A percentile compares a stretch with the other conserved stretches of the same genome.
Evolutionary conservation across 23 tunicate genomes (phyloP).

Genomic region (Phallusia fumigata): DNA sequence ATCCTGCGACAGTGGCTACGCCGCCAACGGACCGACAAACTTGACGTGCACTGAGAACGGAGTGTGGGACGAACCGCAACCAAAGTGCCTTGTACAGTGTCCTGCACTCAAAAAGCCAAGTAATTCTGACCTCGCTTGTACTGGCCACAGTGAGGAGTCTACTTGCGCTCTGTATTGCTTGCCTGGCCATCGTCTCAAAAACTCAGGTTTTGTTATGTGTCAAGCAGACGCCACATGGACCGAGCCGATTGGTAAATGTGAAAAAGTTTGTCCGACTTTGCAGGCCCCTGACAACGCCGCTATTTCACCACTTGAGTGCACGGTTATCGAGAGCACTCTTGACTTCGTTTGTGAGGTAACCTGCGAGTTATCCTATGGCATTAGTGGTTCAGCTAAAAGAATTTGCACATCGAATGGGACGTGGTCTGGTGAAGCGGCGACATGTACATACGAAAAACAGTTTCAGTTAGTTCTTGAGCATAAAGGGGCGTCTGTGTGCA

Average conservation of each 20-base stretch:
- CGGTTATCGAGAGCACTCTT: conserved; percentile 3
- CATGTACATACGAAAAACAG: conserved; percentile 36
- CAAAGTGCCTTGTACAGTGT: not conserved
- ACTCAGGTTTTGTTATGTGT: conserved; percentile 28
- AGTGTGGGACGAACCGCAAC: not conserved
- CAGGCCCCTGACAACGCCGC: conserved; percentile 13
- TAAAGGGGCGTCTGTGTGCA: conserved; percentile 9
- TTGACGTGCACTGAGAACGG: conserved; percentile 10
- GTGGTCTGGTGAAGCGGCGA: conserved; percentile 24
- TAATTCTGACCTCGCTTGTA: not conserved
- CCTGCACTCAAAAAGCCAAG: not conserved
- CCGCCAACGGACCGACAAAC: not conserved
- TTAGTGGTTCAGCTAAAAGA: conserved; percentile 1
- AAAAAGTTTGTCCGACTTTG: conserved; percentile 23
- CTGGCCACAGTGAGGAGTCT: conserved; percentile 2
- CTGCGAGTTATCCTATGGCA: conserved; percentile 31
- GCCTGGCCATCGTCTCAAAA: not conserved
- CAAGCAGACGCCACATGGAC: conserved; percentile 43
- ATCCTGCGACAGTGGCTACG: not conserved
- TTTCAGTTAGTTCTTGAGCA: conserved; percentile 9
- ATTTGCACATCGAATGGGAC: conserved; percentile 30
- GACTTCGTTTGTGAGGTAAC: conserved; percentile 20
- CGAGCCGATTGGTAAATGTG: conserved; percentile 45
- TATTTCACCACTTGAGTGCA: conserved; percentile 34
- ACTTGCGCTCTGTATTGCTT: conserved; percentile 23